These are phyloP conservation scores for Papilio elwesi DNA, from an alignment of 2,888 invertebrate species.

Conservation along the genomic window DNA sequence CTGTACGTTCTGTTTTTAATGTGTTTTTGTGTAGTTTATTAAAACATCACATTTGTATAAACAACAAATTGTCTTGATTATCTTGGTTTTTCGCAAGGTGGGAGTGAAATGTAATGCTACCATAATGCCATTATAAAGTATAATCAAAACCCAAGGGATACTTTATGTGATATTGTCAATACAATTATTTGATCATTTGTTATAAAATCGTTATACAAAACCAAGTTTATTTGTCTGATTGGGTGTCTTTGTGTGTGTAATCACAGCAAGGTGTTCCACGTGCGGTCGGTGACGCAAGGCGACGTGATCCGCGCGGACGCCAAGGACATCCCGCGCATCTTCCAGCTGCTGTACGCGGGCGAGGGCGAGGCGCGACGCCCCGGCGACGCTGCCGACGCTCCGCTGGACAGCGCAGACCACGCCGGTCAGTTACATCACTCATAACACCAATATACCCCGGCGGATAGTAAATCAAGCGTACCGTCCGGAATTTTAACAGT, in stretches of 20 bases:
- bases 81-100: no score
- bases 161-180: no score
- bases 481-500: background rate
- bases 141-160: no score
- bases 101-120: no score
- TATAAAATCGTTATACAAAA: background rate
- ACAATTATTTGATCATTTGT: no score
- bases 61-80: no score
- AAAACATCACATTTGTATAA: no score
- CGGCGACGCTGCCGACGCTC: slow-evolving; percentile 86
- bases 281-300: slow-evolving; percentile 98
- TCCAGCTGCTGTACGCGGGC: slow-evolving; percentile 97
- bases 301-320: slow-evolving; percentile 99
- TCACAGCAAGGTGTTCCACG: slow-evolving; percentile 98
- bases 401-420: slow-evolving; percentile 63
- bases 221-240: background rate
- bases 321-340: slow-evolving; percentile 99
- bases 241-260: slow-evolving; percentile 29
- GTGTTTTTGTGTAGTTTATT: no score
- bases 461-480: background rate
- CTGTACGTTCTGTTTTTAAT: no score
- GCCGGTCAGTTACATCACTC: slow-evolving; percentile 63
- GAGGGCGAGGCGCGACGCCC: slow-evolving; percentile 96
- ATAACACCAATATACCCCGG: background rate
- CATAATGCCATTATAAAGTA: no score